Conservation (phyloP, 2,888 invertebrate genomes). For the Platycheirus rosarum region DNA sequence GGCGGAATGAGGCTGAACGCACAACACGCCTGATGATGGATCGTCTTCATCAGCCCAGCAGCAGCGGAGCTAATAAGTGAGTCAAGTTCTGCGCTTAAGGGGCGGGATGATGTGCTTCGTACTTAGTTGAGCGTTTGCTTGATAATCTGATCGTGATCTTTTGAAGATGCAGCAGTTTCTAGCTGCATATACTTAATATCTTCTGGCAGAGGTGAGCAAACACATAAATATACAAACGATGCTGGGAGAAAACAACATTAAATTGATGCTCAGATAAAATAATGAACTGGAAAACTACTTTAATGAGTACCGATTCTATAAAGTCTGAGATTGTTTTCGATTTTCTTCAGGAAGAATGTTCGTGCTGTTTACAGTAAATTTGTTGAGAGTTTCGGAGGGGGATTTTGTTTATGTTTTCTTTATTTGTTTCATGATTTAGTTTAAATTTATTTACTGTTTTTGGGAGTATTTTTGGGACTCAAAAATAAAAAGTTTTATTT, state of each 20-base stretch:
- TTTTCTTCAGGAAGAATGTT: not conserved
- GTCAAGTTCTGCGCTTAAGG: slow-evolving; percentile 43
- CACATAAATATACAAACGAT: slow-evolving; percentile 43
- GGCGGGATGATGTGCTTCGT: slow-evolving; percentile 3
- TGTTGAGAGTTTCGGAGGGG: not conserved
- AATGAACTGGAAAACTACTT: slow-evolving; percentile 72
- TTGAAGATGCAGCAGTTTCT: slow-evolving; percentile 56
- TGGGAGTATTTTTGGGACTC: no score
- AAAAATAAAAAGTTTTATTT: no score
- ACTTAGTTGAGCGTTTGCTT: slow-evolving; percentile 33
- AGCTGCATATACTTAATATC: slow-evolving; percentile 51
- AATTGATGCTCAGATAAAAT: slow-evolving; percentile 60
- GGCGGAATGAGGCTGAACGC: slow-evolving; percentile 57
- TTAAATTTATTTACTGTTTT: slow-evolving; percentile 35
- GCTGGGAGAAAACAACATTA: slow-evolving; percentile 54
- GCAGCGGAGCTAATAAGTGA: slow-evolving; percentile 21
- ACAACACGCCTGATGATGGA: slow-evolving; percentile 31
- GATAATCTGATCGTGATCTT: slow-evolving; percentile 63
- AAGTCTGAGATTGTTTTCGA: not conserved
- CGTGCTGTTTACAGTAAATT: not conserved
- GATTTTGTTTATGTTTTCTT: slow-evolving; percentile 35
- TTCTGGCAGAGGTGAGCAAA: slow-evolving; percentile 35
- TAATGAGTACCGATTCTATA: slow-evolving; percentile 43
- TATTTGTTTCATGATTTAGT: slow-evolving; percentile 49
- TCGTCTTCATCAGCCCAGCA: not conserved